phyloP scores from a whole-genome alignment of 2,888 invertebrate genomes.

The Drosophila yooni region DNA sequence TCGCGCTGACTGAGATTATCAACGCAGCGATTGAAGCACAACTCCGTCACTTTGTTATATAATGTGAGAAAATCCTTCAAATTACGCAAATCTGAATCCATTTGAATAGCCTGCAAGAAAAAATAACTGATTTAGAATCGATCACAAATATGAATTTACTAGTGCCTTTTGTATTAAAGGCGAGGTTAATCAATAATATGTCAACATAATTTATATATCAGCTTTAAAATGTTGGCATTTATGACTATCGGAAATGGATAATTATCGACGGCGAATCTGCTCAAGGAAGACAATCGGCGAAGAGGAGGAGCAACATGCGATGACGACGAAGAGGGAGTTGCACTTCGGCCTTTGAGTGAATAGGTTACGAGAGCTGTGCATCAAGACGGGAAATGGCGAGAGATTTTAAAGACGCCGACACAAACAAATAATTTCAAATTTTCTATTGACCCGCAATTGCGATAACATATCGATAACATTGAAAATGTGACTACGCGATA shows the following conservation, averaged over 20 bases:
- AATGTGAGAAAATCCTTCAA: slow-evolving; percentile 84
- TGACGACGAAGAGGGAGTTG: no score
- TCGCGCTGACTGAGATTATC: slow-evolving; percentile 82
- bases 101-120: slow-evolving; percentile 11
- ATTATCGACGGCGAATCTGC: no score
- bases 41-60: slow-evolving; percentile 85
- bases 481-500: slow-evolving; percentile 18
- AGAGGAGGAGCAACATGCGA: no score
- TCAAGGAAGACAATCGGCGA: no score
- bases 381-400: no score
- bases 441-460: background rate
- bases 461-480: background rate
- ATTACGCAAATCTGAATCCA: slow-evolving; percentile 59
- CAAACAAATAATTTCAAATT: background rate
- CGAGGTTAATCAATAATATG: no score
- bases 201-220: no score
- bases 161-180: slow-evolving; percentile 22
- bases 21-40: slow-evolving; percentile 83
- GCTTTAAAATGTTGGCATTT: no score
- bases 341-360: no score
- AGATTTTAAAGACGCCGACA: no score
- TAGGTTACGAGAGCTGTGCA: no score
- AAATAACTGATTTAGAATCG: slow-evolving; percentile 5
- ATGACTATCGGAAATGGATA: no score
- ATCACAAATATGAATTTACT: slow-evolving; percentile 28